Base-by-base conservation (phyloP, 2,797 vertebrate genomes). In the Anniella stebbinsi region DNA sequence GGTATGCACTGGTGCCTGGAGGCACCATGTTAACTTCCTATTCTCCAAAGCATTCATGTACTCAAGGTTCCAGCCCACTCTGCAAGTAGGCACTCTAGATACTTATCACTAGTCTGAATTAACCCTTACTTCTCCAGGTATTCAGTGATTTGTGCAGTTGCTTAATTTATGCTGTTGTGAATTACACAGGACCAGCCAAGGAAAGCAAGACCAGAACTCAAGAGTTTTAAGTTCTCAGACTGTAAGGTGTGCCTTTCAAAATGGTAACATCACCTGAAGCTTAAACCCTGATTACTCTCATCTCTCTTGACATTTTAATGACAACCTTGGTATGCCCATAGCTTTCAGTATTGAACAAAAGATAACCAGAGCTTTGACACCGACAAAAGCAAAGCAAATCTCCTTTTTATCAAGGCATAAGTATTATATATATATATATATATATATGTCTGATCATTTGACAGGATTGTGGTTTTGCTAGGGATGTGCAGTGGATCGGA, bases 371-470 rank as follows among this genome's bases (percentile, higher is more conserved):
- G 72, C 2, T 75, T 89, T 80, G 88, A 33, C 41, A 41, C 57
- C 92, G 89, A 92, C 84, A 92, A 93, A 95, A 87, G 41, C 48
- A 91, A 88, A 90, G 28, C 76, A 72, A 60, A 3, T 21, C 30
- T 18, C 9, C 18, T 30, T 93, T 82, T 89, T 91, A 92, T 86
- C 84, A 92, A 89, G 12, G 0, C 69, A 38, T 4, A 85, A n/a
- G 12, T 21, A 21, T 23, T 88, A 18, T 1, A 12, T n/a, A n/a
- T n/a, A n/a, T n/a, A n/a, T n/a, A n/a, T n/a, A n/a, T 3, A 23
- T 70, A 48, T 45, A 60, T 76, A 30, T 1, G 0, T 0, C 23
- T 86, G 66, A 92, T 81, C 0, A 0, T 89, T 93, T 83, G 94
- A 88, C 92, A 38, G 51, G 25, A 87, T 90, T 94, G 23, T 9